Evolutionary conservation across 2,113 vertebrate genomes (phyloP).

Genomic region (Thermophis baileyi): DNA sequence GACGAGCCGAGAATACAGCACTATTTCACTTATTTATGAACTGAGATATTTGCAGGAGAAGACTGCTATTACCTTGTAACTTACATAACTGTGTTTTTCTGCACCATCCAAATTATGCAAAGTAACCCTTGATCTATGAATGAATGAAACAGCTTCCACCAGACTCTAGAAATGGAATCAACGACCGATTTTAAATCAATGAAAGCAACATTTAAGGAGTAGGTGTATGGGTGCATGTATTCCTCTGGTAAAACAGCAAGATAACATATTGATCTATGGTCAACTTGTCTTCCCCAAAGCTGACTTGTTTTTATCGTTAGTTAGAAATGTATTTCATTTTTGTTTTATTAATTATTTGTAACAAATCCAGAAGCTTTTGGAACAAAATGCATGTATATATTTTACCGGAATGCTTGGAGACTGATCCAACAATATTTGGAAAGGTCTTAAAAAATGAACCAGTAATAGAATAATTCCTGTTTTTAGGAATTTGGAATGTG

Average conservation of each 20-base stretch:
- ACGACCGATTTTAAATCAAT: neutral
- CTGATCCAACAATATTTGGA: neutral
- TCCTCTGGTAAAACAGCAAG: neutral
- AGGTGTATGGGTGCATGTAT: neutral
- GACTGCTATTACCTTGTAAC: neutral
- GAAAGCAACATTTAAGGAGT: neutral
- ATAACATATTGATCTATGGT: neutral
- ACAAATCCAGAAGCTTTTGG: neutral
- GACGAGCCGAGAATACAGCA: neutral
- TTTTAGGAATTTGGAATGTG: neutral
- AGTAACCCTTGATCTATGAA: neutral
- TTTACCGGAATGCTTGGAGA: neutral
- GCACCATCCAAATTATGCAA: neutral
- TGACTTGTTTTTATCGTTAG: neutral
- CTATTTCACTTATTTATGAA: neutral
- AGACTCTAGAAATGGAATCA: neutral
- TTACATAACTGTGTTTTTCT: neutral
- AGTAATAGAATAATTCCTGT: neutral
- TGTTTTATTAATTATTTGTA: neutral
- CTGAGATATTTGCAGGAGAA: neutral
- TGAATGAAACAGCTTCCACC: neutral
- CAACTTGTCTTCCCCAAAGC: neutral
- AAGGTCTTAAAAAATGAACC: neutral
- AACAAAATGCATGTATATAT: neutral
- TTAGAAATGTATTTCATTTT: neutral